phyloP scores from a whole-genome alignment of 2,888 invertebrate species.

The Aporophyla lueneburgensis region DNA sequence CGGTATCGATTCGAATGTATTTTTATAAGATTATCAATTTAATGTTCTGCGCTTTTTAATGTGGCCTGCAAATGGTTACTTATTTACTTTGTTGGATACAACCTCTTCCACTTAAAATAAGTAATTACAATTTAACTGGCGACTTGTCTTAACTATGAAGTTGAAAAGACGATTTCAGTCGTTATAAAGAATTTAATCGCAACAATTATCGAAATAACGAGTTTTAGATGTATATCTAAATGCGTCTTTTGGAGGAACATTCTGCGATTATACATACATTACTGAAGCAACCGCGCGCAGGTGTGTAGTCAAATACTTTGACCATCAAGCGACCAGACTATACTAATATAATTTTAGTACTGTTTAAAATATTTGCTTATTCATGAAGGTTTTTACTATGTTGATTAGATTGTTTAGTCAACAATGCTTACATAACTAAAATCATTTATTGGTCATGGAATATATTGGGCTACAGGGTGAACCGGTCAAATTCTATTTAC shows the following conservation, averaged over 20 bases:
- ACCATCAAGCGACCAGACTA: constrained; percentile 18
- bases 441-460: too few relatives aligned
- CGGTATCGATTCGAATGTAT: constrained; percentile 65
- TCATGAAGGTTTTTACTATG: background rate
- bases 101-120: constrained; percentile 22
- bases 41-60: constrained; percentile 33
- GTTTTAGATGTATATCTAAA: constrained; percentile 60
- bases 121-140: constrained; percentile 23
- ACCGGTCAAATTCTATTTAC: background rate
- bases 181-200: constrained; percentile 56
- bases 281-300: constrained; percentile 33
- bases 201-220: constrained; percentile 57
- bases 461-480: background rate
- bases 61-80: constrained; percentile 4
- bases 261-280: constrained; percentile 47
- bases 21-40: constrained; percentile 63
- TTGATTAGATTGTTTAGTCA: background rate
- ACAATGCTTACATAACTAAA: background rate
- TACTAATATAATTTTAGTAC: constrained; percentile 14
- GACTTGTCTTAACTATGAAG: constrained; percentile 28
- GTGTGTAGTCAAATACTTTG: constrained; percentile 47
- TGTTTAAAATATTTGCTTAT: constrained; percentile 17
- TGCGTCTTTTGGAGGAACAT: constrained; percentile 38
- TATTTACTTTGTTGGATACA: constrained; percentile 35
- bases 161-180: constrained; percentile 34